These are phyloP conservation scores for Chelon labrosus DNA, from an alignment of 2,797 vertebrate species.

Conservation along the genomic window DNA sequence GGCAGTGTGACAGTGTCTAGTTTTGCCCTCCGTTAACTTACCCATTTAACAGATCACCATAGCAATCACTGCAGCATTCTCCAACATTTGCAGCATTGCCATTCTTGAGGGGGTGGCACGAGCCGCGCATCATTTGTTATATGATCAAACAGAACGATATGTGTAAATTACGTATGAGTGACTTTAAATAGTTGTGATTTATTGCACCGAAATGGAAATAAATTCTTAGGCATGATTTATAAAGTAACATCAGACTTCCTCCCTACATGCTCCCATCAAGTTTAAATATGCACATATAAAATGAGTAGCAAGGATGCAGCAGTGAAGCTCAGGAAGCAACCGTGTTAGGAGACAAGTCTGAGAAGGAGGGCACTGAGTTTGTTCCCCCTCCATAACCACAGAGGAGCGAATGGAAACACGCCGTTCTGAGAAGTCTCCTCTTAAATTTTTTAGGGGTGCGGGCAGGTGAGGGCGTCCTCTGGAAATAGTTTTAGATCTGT, in stretches of 20 bases:
- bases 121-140: too few species aligned
- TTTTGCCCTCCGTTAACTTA: too few species aligned
- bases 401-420: conserved; percentile 32
- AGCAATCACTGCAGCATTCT: too few species aligned
- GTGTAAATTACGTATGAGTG: too few species aligned
- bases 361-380: conserved; percentile 36
- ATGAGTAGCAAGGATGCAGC: not conserved
- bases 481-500: conserved; percentile 36
- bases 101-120: too few species aligned
- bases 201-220: too few species aligned
- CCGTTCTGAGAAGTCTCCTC: conserved; percentile 46
- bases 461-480: conserved; percentile 48
- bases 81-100: too few species aligned
- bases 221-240: not conserved
- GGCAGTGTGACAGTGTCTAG: too few species aligned
- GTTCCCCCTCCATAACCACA: conserved; percentile 36
- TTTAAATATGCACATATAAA: not conserved
- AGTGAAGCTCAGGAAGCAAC: not conserved
- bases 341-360: not conserved
- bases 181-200: too few species aligned
- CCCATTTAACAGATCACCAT: too few species aligned
- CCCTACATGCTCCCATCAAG: not conserved
- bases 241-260: not conserved
- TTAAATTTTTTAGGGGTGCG: conserved; percentile 56
- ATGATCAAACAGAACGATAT: too few species aligned